phyloP scores from a whole-genome alignment of 2,797 vertebrate species.

The Dromococcyx pavoninus region DNA sequence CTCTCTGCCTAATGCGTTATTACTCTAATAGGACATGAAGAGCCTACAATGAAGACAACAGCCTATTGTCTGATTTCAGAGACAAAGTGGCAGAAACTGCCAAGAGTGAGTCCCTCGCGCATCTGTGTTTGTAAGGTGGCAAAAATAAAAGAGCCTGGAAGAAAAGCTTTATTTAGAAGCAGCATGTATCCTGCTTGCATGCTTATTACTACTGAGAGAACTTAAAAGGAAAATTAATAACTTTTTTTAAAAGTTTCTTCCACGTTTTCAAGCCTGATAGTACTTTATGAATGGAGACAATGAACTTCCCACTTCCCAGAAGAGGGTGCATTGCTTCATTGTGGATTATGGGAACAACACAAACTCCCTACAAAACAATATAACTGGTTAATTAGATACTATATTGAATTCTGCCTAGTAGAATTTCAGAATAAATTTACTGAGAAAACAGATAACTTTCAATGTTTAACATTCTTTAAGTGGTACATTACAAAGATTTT shows the following conservation, averaged over 20 bases:
- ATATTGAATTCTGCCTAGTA: not conserved
- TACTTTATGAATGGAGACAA: not conserved
- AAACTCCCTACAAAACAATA: not conserved
- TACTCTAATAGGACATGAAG: not conserved
- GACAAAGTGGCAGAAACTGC: not conserved
- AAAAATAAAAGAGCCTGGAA: not conserved
- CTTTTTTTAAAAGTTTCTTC: not conserved
- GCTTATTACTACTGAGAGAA: not conserved
- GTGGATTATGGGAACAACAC: not conserved
- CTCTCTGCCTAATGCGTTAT: not conserved
- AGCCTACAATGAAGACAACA: not conserved
- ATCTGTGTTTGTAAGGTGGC: not conserved
- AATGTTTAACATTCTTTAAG: not conserved
- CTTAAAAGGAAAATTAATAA: not conserved
- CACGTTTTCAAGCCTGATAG: not conserved
- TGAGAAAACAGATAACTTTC: not conserved
- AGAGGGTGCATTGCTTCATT: not conserved
- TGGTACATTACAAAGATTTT: not conserved
- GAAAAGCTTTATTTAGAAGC: conserved; percentile 17
- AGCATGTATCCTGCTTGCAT: not conserved
- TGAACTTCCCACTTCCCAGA: not conserved
- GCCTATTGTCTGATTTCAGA: not conserved
- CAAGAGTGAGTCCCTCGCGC: not conserved
- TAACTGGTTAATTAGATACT: not conserved
- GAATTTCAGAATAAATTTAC: not conserved